Base-by-base conservation (phyloP, 2,888 invertebrate species). In the Oligia fasciuncula region DNA sequence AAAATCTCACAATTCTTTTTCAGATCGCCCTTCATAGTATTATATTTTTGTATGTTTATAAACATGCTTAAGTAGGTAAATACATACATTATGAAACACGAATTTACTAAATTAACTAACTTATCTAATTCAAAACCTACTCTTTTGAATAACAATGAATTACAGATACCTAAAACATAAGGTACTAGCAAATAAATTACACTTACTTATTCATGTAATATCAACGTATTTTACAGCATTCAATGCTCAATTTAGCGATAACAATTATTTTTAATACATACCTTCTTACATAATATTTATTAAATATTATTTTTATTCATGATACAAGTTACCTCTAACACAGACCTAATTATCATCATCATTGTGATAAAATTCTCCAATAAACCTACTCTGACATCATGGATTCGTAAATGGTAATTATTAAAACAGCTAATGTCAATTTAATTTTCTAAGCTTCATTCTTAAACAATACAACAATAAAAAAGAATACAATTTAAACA, bases 141-240 rank as follows among this genome's bases (percentile, higher is more conserved):
- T 60, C n/a, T 60, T 63, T 67, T 14, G 13, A 73, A 65, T 80
- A 68, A 85, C 40, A 72, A 62, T 65, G 6, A 65, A 76, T 65
- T 72, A 40, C 19, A 57, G 14, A 65, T 69, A 75, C 9, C 14
- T 67, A 83, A 69, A 73, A 57, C 46, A 73, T 57, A 11, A 57
- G 54, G 11, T n/a, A 85, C 43, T 65, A 63, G 40, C 35, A 81
- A 76, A 69, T 4, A 67, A 68, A 46, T n/a, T 29, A 43, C 46
- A 69, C 14, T 9, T 65, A 69, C 14, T 9, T 65, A 62, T 82
- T 68, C 60, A 49, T 57, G 23, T 51, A 66, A 63, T 75, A 70
- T 70, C 46, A 85, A 82, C 57, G 66, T 63, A 82, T 76, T 71
- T 76, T 79, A 86, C 62, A 79, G 85, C 85, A 87, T 85, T 54